Percentiles rank a stretch among this genome's conserved stretches.
These are phyloP conservation scores for Hirtodrosophila trivittata DNA, from an alignment of 2,888 invertebrate genomes.

Conservation along the genomic window DNA sequence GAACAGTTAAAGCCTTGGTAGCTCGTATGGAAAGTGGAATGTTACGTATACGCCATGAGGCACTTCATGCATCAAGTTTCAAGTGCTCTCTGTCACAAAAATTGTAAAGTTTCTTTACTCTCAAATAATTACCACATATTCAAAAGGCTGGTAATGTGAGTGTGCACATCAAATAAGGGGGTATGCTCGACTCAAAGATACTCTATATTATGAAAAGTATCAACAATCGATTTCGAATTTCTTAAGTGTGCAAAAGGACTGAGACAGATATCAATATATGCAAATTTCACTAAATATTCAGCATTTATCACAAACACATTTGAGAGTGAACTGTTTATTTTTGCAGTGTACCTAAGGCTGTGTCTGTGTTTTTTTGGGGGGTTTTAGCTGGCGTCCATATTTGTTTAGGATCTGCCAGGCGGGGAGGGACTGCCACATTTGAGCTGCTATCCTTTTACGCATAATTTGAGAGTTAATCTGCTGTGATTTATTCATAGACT, in stretches of 20 bases:
- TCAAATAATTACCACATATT: constrained; percentile 46
- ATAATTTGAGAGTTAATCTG: constrained; percentile 74
- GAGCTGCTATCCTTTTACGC: constrained; percentile 68
- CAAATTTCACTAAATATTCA: constrained; percentile 47
- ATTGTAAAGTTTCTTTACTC: constrained; percentile 40
- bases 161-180: neutral
- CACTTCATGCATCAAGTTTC: constrained; percentile 52
- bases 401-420: constrained; percentile 58
- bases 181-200: neutral
- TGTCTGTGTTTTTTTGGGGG: constrained; percentile 23
- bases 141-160: neutral
- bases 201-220: neutral
- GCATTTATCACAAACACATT: constrained; percentile 36
- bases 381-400: constrained; percentile 37
- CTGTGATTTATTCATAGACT: constrained; percentile 78
- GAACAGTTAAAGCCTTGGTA: constrained; percentile 33
- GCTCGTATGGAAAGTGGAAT: constrained; percentile 49
- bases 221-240: too few relatives aligned
- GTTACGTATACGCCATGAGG: constrained; percentile 63
- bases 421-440: constrained; percentile 31
- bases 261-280: constrained; percentile 36
- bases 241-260: neutral
- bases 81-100: constrained; percentile 59
- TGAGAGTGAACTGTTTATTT: constrained; percentile 33
- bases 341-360: constrained; percentile 5